phyloP scores from a whole-genome alignment of 2,113 vertebrate species.

The Megatriorchis doriae region DNA sequence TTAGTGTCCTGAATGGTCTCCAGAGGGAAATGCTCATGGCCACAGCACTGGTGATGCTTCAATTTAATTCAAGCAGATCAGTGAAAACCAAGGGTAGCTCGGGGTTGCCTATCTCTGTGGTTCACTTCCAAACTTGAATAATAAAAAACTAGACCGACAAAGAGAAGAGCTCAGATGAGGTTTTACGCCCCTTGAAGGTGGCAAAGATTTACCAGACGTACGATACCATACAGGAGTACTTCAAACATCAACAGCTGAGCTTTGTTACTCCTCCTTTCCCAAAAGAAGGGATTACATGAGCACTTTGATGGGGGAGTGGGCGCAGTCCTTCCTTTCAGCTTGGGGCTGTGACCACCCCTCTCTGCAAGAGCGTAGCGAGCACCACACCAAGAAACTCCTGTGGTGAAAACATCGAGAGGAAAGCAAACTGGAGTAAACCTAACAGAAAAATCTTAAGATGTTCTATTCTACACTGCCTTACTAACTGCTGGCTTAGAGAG shows the following conservation, averaged over 20 bases:
- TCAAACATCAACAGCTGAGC: not conserved
- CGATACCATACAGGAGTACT: rapidly evolving
- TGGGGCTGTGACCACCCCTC: not conserved
- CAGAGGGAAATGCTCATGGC: rapidly evolving
- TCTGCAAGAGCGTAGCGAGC: rapidly evolving
- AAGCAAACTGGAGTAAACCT: rapidly evolving
- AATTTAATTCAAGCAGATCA: rapidly evolving
- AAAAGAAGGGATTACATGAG: rapidly evolving
- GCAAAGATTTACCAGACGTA: too few relatives aligned
- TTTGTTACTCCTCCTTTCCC: not conserved
- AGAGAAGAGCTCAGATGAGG: too few relatives aligned
- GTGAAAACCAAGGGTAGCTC: rapidly evolving
- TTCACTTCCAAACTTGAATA: rapidly evolving
- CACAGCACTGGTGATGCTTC: rapidly evolving
- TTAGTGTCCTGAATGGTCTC: rapidly evolving
- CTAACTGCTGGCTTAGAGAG: rapidly evolving
- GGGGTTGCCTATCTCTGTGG: rapidly evolving
- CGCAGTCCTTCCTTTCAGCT: not conserved
- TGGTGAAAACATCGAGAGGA: rapidly evolving
- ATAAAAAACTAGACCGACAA: rapidly evolving
- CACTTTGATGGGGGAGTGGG: rapidly evolving
- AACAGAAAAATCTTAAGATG: rapidly evolving
- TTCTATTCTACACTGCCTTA: rapidly evolving
- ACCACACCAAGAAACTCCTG: not conserved
- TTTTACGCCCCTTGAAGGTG: rapidly evolving